phyloP scores from a whole-genome alignment of 2,888 invertebrate genomes.

The Habrosyne pyritoides region DNA sequence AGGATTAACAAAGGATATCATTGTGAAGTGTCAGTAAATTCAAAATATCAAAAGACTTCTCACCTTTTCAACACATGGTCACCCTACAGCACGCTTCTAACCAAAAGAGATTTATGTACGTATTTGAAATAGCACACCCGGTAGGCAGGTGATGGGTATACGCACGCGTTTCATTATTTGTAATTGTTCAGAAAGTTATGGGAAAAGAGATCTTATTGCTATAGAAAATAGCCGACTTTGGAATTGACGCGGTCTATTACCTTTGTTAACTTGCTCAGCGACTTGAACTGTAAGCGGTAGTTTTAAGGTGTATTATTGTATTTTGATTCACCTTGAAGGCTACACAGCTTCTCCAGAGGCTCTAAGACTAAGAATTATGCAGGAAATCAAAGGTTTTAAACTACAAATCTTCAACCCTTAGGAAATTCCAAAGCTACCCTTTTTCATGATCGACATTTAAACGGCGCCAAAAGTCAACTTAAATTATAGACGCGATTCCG shows the following conservation, averaged over 20 bases:
- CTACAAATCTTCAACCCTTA: not conserved
- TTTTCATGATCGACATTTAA: constrained; percentile 24
- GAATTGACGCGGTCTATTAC: not conserved
- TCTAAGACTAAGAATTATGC: too few relatives aligned
- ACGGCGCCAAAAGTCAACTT: constrained; percentile 34
- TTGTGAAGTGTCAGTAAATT: too few relatives aligned
- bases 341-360: too few relatives aligned
- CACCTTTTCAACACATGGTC: not conserved
- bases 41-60: not conserved
- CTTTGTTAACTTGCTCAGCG: not conserved
- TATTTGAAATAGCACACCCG: constrained; percentile 58
- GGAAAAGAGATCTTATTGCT: not conserved
- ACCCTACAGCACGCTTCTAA: constrained; percentile 44
- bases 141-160: constrained; percentile 59
- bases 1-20: too few relatives aligned
- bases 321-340: too few relatives aligned
- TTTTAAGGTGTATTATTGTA: not conserved
- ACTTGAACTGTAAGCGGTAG: not conserved
- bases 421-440: not conserved
- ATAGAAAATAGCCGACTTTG: not conserved
- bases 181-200: not conserved
- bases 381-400: too few relatives aligned
- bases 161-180: constrained; percentile 50
- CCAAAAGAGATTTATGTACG: constrained; percentile 51
- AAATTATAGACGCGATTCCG: constrained; percentile 28